Evolutionary conservation across 1,140 invertebrate genomes (phyloP).

Genomic region (Notospermus geniculatus): DNA sequence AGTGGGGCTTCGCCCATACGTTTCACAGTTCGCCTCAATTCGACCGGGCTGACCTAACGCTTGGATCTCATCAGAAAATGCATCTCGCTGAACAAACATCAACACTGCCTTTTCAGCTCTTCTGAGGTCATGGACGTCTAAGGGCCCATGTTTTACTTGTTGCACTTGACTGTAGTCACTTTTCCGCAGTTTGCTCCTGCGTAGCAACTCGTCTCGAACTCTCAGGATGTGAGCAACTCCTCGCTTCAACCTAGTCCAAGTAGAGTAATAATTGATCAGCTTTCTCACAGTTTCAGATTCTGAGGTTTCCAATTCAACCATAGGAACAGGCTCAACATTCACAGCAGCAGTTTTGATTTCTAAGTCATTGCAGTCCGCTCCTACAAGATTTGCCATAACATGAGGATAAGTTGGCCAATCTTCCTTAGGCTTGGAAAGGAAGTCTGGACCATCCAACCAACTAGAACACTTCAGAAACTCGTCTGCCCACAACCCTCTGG

Average conservation of each 20-base stretch:
- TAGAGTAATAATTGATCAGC: neutral
- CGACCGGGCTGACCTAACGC: neutral
- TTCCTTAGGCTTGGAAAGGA: neutral
- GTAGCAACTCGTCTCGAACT: neutral
- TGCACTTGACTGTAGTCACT: neutral
- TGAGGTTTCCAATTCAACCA: no score
- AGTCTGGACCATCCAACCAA: constrained; percentile 1
- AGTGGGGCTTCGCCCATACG: no score
- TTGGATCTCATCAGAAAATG: neutral
- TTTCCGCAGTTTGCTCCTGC: neutral
- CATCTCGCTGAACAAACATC: neutral
- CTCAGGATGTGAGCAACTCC: neutral
- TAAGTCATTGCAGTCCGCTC: constrained; percentile 7
- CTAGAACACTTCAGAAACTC: neutral
- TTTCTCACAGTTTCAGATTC: neutral
- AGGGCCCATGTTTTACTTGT: no score
- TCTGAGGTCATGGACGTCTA: no score
- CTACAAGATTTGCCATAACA: neutral
- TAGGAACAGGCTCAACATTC: no score
- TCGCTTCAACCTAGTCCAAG: neutral
- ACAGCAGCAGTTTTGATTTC: neutral
- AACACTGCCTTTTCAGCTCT: neutral
- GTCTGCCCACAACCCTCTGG: neutral
- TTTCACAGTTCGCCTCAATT: no score
- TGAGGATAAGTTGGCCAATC: constrained; percentile 4